phyloP scores from a whole-genome alignment of 2,113 vertebrate genomes.

The Lasiurus borealis region DNA sequence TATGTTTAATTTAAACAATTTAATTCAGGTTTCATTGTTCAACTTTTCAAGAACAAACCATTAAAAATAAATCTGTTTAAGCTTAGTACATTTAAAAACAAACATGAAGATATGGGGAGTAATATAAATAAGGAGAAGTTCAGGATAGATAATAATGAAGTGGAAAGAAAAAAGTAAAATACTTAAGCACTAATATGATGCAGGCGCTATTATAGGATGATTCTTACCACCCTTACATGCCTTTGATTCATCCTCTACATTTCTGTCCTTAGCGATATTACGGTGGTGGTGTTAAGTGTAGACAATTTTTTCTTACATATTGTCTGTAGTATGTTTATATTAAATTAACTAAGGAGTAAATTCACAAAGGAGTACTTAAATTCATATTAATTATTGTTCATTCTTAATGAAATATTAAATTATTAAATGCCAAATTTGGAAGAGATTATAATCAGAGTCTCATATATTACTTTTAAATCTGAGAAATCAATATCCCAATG shows the following conservation, averaged over 20 bases:
- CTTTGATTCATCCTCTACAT: background rate
- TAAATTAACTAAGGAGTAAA: background rate
- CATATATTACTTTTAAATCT: background rate
- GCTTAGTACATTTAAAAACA: background rate
- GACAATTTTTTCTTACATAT: background rate
- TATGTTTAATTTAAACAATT: background rate
- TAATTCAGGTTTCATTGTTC: background rate
- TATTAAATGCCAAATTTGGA: background rate
- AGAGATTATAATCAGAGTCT: background rate
- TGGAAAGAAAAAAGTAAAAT: background rate
- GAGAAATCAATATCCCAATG: background rate
- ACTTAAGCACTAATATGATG: background rate
- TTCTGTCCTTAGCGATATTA: background rate
- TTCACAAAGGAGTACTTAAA: background rate
- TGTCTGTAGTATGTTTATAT: background rate
- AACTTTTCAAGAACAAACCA: background rate
- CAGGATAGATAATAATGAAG: background rate
- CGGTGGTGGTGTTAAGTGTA: background rate
- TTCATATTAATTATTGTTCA: background rate
- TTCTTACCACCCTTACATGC: background rate
- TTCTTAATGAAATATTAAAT: background rate
- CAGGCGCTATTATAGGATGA: rapidly evolving
- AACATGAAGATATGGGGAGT: background rate
- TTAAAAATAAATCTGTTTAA: background rate
- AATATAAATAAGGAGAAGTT: conserved; percentile 1